These are phyloP conservation scores for Anticlea derivata DNA, from an alignment of 2,888 invertebrate species.

Conservation along the genomic window DNA sequence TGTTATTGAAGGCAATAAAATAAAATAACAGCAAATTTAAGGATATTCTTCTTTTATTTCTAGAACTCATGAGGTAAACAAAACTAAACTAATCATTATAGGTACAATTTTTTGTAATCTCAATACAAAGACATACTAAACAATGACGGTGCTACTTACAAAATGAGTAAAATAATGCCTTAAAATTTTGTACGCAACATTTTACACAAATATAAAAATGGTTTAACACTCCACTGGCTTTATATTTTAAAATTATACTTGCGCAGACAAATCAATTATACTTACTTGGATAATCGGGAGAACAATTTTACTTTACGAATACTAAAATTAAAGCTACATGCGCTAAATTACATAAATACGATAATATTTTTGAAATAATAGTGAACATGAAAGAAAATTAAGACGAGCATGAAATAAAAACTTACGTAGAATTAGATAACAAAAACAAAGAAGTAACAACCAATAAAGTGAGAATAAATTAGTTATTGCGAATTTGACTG, in stretches of 20 bases:
- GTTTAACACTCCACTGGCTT: constrained; percentile 62
- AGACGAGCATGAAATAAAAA: constrained; percentile 60
- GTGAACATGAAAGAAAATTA: constrained; percentile 51
- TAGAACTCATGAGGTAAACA: constrained; percentile 84
- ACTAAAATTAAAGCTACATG: constrained; percentile 76
- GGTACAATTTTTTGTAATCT: constrained; percentile 63
- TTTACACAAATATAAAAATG: constrained; percentile 37
- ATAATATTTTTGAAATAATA: constrained; percentile 51
- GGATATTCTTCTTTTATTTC: constrained; percentile 79
- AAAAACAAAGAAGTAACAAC: constrained; percentile 77
- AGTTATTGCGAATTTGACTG: constrained; percentile 41
- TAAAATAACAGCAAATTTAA: constrained; percentile 50
- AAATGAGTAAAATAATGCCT: constrained; percentile 28
- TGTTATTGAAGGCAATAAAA: too few species aligned
- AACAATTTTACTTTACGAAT: constrained; percentile 48
- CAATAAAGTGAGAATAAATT: constrained; percentile 57
- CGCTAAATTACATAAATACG: constrained; percentile 70
- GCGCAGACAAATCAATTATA: constrained; percentile 52
- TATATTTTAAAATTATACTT: constrained; percentile 40
- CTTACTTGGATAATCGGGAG: constrained; percentile 44
- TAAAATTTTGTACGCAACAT: constrained; percentile 56
- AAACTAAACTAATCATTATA: constrained; percentile 65
- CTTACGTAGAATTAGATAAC: constrained; percentile 79
- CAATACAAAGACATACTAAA: constrained; percentile 58
- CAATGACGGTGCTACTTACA: constrained; percentile 46